Conservation (phyloP, 2,888 invertebrate genomes). For the Rhopalosiphum nymphaeae region DNA sequence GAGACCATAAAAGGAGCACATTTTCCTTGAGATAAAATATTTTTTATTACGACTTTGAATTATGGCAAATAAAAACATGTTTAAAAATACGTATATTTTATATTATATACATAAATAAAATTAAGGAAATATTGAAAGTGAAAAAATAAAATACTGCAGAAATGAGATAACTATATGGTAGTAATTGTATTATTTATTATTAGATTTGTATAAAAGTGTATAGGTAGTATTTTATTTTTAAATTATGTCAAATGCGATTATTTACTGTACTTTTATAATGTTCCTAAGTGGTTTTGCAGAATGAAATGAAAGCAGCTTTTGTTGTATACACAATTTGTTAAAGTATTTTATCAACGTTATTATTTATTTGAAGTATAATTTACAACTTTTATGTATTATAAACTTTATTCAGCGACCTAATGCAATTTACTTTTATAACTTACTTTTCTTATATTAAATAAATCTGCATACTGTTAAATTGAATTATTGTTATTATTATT, state of each 20-base stretch:
- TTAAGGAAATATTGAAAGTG: conserved; percentile 41
- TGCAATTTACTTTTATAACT: not conserved
- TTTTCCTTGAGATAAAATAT: conserved; percentile 26
- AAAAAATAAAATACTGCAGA: not conserved
- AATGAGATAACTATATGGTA: not conserved
- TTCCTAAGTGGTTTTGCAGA: conserved; percentile 43
- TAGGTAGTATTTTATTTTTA: conserved; percentile 42
- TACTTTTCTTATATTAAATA: not conserved
- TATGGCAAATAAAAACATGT: not conserved
- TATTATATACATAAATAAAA: not conserved
- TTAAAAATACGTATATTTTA: not conserved
- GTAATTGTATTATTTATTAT: conserved; percentile 51
- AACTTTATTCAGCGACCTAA: conserved; percentile 27
- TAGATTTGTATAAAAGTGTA: conserved; percentile 12
- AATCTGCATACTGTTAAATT: not conserved
- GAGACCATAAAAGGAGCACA: conserved; percentile 15
- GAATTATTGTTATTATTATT: conserved; percentile 1
- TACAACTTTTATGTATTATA: conserved; percentile 31
- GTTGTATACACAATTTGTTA: conserved; percentile 48
- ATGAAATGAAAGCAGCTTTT: conserved; percentile 56
- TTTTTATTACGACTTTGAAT: conserved; percentile 25
- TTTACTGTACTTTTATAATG: conserved; percentile 47
- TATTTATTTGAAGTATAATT: conserved; percentile 35
- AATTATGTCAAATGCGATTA: conserved; percentile 49
- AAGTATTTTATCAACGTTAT: conserved; percentile 45